Conservation (phyloP, 2,113 vertebrate genomes). For the Sigmodon hispidus region DNA sequence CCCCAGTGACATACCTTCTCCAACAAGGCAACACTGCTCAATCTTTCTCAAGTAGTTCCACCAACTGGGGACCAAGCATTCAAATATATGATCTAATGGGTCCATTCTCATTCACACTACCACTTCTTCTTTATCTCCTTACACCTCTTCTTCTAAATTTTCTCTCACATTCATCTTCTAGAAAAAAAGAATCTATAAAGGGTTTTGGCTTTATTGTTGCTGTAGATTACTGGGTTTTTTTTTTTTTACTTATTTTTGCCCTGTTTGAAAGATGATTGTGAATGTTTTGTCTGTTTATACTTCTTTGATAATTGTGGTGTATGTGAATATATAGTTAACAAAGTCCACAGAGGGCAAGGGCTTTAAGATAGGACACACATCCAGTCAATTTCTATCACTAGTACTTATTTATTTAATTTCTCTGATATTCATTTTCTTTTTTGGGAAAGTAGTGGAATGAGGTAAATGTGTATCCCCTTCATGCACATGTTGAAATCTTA, state of each 20-base stretch:
- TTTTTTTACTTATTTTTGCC: neutral
- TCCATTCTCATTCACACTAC: neutral
- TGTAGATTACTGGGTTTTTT: neutral
- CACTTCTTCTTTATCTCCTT: neutral
- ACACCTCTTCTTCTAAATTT: neutral
- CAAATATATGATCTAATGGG: neutral
- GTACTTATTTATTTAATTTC: neutral
- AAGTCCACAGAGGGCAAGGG: neutral
- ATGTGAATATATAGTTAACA: neutral
- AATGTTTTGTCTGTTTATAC: neutral
- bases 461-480: neutral
- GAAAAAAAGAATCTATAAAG: neutral
- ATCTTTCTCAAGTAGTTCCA: neutral
- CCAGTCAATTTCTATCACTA: neutral
- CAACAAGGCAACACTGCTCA: neutral
- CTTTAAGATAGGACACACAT: neutral
- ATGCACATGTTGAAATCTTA: neutral
- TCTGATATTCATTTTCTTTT: slow-evolving; percentile 1
- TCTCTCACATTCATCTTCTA: neutral
- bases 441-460: neutral
- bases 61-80: neutral
- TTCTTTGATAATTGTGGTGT: neutral
- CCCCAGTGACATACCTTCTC: neutral
- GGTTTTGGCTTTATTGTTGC: neutral
- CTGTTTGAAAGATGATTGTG: neutral